Percentiles rank a stretch among this genome's conserved stretches.
Evolutionary conservation across 2,113 vertebrate species (phyloP).

Genomic region (Scytalopus superciliaris): DNA sequence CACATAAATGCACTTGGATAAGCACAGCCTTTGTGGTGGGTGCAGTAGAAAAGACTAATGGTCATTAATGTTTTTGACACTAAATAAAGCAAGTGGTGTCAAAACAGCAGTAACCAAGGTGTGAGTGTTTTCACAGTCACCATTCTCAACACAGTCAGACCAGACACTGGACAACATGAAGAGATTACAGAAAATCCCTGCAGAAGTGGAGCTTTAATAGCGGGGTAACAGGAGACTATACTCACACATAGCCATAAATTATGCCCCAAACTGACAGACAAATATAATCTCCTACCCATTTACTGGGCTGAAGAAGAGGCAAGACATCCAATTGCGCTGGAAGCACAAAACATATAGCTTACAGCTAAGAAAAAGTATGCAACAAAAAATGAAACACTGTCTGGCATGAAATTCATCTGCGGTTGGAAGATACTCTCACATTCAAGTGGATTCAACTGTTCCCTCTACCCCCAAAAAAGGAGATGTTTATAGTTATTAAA

Average conservation of each 20-base stretch:
- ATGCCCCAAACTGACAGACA: background rate
- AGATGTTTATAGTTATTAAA: background rate
- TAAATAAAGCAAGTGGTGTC: background rate
- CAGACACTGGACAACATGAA: background rate
- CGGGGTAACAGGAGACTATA: background rate
- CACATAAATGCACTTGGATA: background rate
- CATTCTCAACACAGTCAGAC: background rate
- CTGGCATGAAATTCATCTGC: background rate
- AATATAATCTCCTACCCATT: background rate
- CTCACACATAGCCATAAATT: background rate
- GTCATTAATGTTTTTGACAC: background rate
- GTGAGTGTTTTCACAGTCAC: background rate
- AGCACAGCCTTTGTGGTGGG: background rate
- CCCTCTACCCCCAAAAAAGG: fast-evolving
- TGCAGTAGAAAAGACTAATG: background rate
- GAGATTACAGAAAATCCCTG: background rate
- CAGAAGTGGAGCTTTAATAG: background rate
- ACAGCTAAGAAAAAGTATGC: background rate
- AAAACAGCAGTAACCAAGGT: background rate
- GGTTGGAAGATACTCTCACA: background rate
- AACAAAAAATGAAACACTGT: background rate
- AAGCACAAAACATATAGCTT: background rate
- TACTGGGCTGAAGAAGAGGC: background rate
- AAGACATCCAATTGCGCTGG: background rate
- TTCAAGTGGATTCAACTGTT: background rate